Conservation (phyloP, 2,888 invertebrate species). For the Nephrotoma guestfalica region DNA sequence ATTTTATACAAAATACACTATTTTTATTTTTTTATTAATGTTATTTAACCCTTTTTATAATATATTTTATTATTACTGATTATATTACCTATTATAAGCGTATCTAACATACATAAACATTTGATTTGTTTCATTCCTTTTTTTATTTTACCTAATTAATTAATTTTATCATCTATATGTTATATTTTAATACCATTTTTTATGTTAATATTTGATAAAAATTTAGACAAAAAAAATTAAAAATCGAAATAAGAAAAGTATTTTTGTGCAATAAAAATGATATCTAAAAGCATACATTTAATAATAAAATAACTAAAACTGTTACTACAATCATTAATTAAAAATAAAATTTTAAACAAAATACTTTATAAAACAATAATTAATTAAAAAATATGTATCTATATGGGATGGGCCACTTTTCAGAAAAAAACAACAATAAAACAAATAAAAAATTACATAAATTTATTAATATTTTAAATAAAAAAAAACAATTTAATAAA, state of each 20-base stretch:
- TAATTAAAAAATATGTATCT: neutral
- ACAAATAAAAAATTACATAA: neutral
- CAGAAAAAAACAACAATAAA: neutral
- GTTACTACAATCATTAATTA: neutral
- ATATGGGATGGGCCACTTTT: neutral
- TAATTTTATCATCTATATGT: neutral
- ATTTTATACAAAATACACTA: neutral
- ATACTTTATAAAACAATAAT: neutral
- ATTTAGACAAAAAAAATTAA: neutral
- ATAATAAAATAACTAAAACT: neutral
- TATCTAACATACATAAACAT: neutral
- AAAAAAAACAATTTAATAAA: neutral
- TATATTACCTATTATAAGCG: neutral
- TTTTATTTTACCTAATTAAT: neutral
- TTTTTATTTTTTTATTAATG: neutral
- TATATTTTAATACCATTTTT: neutral
- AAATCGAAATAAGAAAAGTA: neutral
- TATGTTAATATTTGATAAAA: neutral
- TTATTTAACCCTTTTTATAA: neutral
- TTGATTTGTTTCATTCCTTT: neutral
- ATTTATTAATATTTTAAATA: neutral
- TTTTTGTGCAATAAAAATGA: neutral
- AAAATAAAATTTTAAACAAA: neutral
- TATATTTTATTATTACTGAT: neutral
- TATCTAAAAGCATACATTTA: neutral